Percentiles rank a stretch among this genome's conserved stretches.
phyloP scores from a whole-genome alignment of 2,888 invertebrate species.

The Cryptocephalus moraei region DNA sequence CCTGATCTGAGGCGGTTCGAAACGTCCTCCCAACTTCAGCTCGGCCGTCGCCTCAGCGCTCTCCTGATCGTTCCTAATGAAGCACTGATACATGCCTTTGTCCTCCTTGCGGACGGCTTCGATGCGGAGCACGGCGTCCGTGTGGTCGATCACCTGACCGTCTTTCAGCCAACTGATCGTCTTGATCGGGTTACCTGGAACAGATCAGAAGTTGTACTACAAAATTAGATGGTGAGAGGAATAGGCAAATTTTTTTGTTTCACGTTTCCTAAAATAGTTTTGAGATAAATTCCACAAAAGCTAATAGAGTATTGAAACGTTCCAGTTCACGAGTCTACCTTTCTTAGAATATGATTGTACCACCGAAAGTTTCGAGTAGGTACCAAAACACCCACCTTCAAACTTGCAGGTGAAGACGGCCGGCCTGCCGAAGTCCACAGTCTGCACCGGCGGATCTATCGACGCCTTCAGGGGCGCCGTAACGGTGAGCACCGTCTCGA shows the following conservation, averaged over 20 bases:
- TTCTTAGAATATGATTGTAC: too few species aligned
- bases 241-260: too few species aligned
- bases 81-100: slow-evolving; percentile 96
- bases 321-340: too few species aligned
- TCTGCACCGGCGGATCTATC: slow-evolving; percentile 80
- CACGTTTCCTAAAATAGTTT: too few species aligned
- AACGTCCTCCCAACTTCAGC: slow-evolving; percentile 85
- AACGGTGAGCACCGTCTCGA: slow-evolving; percentile 85
- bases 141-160: slow-evolving; percentile 74
- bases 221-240: too few species aligned
- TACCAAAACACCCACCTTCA: slow-evolving; percentile 52
- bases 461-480: slow-evolving; percentile 82
- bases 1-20: slow-evolving; percentile 81
- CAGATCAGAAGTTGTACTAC: background rate
- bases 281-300: too few species aligned
- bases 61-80: slow-evolving; percentile 85
- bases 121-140: slow-evolving; percentile 73
- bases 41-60: slow-evolving; percentile 89
- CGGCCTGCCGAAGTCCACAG: slow-evolving; percentile 86
- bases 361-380: too few species aligned
- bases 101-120: slow-evolving; percentile 88
- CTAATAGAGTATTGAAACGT: too few species aligned
- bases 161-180: slow-evolving; percentile 89
- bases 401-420: slow-evolving; percentile 87
- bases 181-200: slow-evolving; percentile 67